Evolutionary conservation across 92 coral and sea anemone species (phyloP).

Genomic region (Epizoanthus illoricatus): DNA sequence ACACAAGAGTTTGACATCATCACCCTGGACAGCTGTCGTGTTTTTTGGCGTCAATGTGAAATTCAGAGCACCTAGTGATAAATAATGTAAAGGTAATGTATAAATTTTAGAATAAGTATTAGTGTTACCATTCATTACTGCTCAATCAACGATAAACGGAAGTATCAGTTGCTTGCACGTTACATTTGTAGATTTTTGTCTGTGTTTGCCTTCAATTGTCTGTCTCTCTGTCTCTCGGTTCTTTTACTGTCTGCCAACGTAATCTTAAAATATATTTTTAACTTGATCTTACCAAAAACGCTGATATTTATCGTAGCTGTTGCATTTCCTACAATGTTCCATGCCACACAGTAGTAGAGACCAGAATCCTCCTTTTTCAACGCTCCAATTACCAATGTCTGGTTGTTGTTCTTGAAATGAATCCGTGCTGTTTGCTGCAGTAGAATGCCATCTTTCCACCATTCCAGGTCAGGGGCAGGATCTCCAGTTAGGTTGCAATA

Average conservation of each 20-base stretch:
- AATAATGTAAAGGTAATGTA: no score
- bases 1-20: neutral
- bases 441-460: constrained; percentile 9
- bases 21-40: neutral
- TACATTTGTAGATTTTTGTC: no score
- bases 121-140: no score
- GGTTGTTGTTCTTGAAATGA: neutral
- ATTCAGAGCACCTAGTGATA: neutral
- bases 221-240: no score
- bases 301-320: constrained; percentile 4
- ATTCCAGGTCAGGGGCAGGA: neutral
- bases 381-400: neutral
- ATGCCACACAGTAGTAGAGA: constrained; percentile 17
- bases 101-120: no score
- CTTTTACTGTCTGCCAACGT: no score
- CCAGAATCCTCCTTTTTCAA: neutral
- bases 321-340: constrained; percentile 7
- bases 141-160: no score
- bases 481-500: neutral
- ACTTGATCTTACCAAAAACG: constrained; percentile 6
- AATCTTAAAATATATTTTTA: no score
- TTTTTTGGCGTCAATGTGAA: constrained; percentile 5
- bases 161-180: no score
- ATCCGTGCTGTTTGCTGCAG: neutral
- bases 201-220: no score